Conservation (phyloP, 2,797 vertebrate species). For the Chiloscyllium punctatum region DNA sequence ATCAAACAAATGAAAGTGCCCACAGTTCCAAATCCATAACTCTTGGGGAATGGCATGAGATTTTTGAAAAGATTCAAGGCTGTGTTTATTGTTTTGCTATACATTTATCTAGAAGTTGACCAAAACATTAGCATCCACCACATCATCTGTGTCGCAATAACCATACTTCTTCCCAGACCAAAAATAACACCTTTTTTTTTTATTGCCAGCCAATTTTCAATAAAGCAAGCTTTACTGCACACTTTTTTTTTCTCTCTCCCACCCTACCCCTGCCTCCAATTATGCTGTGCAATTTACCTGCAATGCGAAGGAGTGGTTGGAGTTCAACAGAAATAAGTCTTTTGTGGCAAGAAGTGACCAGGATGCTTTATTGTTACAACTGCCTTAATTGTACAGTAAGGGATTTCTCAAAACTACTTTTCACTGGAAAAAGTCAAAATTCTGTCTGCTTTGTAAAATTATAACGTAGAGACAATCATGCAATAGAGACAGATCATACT, state of each 20-base stretch:
- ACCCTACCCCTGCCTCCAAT: no score
- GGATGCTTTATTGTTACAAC: neutral
- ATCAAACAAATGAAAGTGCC: conserved; percentile 1
- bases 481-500: neutral
- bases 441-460: neutral
- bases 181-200: neutral
- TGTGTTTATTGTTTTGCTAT: neutral
- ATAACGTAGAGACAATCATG: neutral
- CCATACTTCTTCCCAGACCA: neutral
- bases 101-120: neutral
- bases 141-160: neutral
- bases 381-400: neutral
- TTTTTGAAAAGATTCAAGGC: neutral
- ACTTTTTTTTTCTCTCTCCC: no score
- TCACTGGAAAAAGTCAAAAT: neutral
- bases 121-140: neutral
- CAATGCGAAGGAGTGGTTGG: neutral
- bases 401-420: neutral
- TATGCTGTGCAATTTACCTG: neutral
- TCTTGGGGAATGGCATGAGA: neutral
- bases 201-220: neutral
- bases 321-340: neutral
- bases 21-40: neutral
- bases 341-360: neutral
- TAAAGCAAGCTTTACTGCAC: neutral